These are phyloP conservation scores for Halcyon chelicuti DNA, from an alignment of 2,797 vertebrate species.

Conservation along the genomic window DNA sequence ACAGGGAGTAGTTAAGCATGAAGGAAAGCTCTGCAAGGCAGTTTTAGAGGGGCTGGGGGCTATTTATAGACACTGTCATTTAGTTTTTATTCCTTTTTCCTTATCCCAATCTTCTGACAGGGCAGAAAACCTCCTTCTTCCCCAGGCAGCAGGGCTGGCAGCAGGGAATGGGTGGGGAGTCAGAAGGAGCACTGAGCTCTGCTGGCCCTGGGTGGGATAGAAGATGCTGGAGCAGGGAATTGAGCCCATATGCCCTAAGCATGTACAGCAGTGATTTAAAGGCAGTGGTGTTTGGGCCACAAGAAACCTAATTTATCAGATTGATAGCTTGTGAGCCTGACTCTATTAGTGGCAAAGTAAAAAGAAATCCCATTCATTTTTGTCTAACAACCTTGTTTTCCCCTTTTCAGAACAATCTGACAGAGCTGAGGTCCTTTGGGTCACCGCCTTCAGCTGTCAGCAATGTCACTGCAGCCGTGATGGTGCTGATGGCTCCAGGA, in stretches of 20 bases:
- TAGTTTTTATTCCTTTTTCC: background rate
- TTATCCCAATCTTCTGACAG: background rate
- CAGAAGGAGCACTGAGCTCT: background rate
- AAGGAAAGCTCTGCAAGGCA: background rate
- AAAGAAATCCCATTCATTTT: slow-evolving; percentile 50
- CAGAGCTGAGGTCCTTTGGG: slow-evolving; percentile 93
- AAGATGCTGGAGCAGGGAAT: background rate
- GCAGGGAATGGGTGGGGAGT: background rate
- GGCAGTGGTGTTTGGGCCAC: background rate
- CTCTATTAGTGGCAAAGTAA: slow-evolving; percentile 23
- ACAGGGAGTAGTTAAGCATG: background rate
- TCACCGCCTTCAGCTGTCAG: slow-evolving; percentile 90
- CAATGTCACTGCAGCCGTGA: slow-evolving; percentile 92
- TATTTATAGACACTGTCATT: background rate
- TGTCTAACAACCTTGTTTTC: slow-evolving; percentile 50
- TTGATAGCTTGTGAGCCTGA: slow-evolving; percentile 8
- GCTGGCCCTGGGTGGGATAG: background rate
- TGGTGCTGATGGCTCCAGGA: slow-evolving; percentile 88
- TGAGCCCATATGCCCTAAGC: background rate
- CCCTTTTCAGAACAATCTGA: slow-evolving; percentile 89
- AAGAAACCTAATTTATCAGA: slow-evolving; percentile 41
- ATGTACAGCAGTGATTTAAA: slow-evolving; percentile 26
- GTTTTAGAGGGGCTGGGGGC: background rate
- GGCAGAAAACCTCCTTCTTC: background rate
- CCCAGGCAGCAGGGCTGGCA: background rate